Percentiles rank a stretch among this genome's conserved stretches.
Evolutionary conservation across 2,888 invertebrate species (phyloP).

Genomic region (Drosophila borealis): DNA sequence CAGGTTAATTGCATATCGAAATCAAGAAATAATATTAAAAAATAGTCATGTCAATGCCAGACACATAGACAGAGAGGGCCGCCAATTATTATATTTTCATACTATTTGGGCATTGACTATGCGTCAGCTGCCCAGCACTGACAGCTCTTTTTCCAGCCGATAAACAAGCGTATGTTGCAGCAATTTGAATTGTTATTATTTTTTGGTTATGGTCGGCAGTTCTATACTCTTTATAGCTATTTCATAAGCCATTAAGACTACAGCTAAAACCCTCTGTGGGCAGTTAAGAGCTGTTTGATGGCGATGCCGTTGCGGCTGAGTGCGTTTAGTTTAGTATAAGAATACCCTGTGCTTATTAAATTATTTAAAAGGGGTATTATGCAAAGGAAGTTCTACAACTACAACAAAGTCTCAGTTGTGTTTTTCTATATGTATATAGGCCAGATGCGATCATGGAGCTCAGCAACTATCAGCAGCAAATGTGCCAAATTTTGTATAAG

Average conservation of each 20-base stretch:
- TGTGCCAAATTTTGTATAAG: no score
- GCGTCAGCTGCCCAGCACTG: slow-evolving; percentile 36
- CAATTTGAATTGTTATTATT: slow-evolving; percentile 30
- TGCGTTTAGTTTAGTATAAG: slow-evolving; percentile 15
- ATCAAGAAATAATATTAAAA: slow-evolving; percentile 48
- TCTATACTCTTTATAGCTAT: slow-evolving; percentile 45
- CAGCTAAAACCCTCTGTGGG: slow-evolving; percentile 30
- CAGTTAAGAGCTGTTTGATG: slow-evolving; percentile 39
- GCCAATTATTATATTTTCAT: slow-evolving; percentile 41
- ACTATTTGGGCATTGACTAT: slow-evolving; percentile 37
- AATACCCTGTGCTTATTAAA: slow-evolving; percentile 15
- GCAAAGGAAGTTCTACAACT: not conserved
- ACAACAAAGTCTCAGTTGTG: no score
- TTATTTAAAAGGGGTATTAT: not conserved
- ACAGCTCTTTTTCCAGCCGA: slow-evolving; percentile 30
- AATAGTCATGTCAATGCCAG: slow-evolving; percentile 57
- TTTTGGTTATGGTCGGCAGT: slow-evolving; percentile 34
- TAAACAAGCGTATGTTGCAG: slow-evolving; percentile 16
- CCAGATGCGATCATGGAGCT: no score
- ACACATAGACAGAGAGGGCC: slow-evolving; percentile 4
- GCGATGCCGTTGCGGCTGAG: slow-evolving; percentile 39
- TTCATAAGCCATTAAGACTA: slow-evolving; percentile 50
- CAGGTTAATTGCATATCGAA: slow-evolving; percentile 57
- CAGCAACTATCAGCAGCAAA: no score
- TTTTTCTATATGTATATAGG: no score